Evolutionary conservation across 2,888 invertebrate species (phyloP).

Genomic region (Diadegma fenestrale): DNA sequence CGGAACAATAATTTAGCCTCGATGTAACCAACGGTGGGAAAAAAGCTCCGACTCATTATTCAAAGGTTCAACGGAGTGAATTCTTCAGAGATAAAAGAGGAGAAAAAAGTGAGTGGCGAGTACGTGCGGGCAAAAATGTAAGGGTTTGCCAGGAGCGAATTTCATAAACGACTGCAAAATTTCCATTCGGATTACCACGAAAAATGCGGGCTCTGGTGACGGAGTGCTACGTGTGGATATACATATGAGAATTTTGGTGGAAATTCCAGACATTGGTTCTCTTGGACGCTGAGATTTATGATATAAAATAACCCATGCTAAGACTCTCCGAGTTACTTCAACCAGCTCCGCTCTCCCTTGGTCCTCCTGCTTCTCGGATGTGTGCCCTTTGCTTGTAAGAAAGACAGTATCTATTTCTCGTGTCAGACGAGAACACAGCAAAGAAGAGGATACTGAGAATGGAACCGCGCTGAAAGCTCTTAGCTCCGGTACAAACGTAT

Average conservation of each 20-base stretch:
- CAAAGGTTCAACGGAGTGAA: conserved; percentile 23
- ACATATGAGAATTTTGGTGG: conserved; percentile 6
- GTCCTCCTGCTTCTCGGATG: background rate
- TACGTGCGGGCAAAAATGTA: background rate
- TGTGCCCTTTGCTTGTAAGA: conserved; percentile 3
- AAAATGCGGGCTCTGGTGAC: conserved; percentile 27
- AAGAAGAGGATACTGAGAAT: conserved; percentile 7
- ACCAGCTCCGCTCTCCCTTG: background rate
- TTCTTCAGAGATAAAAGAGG: conserved; percentile 28
- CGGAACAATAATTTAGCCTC: background rate
- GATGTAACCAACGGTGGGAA: background rate
- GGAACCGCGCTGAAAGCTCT: conserved; percentile 40
- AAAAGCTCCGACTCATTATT: conserved; percentile 30
- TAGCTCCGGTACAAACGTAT: background rate
- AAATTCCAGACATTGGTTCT: conserved; percentile 46
- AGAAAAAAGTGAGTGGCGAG: conserved; percentile 2
- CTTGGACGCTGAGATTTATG: conserved; percentile 56
- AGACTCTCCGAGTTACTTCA: conserved; percentile 46
- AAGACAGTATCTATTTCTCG: conserved; percentile 35
- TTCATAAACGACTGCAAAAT: conserved; percentile 61
- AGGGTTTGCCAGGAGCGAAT: conserved; percentile 49
- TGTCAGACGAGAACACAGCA: background rate
- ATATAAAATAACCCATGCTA: conserved; percentile 34
- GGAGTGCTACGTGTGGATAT: background rate
- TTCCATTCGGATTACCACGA: conserved; percentile 61